These are phyloP conservation scores for Paratilapia polleni DNA, from an alignment of 2,113 vertebrate genomes.

Conservation along the genomic window DNA sequence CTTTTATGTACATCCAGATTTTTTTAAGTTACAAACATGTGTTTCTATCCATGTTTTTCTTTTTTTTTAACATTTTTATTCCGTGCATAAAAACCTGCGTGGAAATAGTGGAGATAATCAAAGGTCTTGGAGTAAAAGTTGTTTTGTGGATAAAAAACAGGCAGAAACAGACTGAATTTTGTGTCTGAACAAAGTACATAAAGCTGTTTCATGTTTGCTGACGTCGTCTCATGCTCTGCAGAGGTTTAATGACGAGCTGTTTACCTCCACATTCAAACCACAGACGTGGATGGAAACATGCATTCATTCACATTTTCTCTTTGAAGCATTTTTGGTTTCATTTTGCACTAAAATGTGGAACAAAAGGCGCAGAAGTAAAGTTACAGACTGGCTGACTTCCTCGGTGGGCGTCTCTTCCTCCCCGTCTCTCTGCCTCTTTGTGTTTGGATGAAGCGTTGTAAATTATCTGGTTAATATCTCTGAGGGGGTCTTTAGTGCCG, in stretches of 20 bases:
- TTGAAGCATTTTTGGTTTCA: not conserved
- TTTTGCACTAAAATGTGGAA: not conserved
- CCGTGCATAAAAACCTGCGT: too few species aligned
- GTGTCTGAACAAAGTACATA: too few species aligned
- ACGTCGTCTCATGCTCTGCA: not conserved
- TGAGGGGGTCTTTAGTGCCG: not conserved
- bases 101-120: too few species aligned
- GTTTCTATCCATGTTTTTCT: not conserved
- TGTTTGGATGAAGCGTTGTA: not conserved
- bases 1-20: too few species aligned
- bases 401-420: not conserved
- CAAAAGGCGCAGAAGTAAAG: not conserved
- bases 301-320: accelerated
- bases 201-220: too few species aligned
- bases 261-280: not conserved
- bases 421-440: not conserved
- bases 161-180: too few species aligned
- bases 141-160: too few species aligned
- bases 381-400: not conserved
- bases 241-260: not conserved
- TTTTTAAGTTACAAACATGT: accelerated
- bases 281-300: not conserved
- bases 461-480: not conserved
- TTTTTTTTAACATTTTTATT: not conserved
- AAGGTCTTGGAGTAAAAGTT: too few species aligned